Evolutionary conservation across 2,888 invertebrate species (phyloP).

Genomic region (Ceraclea dissimilis): DNA sequence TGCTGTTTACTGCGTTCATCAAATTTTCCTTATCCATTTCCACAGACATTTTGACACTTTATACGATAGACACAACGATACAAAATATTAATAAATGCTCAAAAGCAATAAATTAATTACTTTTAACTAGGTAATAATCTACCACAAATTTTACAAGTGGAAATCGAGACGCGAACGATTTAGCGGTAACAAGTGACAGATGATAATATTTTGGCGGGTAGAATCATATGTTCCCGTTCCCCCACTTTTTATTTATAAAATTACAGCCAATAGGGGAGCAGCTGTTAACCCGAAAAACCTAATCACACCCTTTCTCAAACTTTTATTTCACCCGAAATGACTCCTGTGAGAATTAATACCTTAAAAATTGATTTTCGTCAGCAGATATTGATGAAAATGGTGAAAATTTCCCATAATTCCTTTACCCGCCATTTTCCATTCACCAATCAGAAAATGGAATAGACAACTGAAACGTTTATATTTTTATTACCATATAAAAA

Average conservation of each 20-base stretch:
- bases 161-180: not conserved
- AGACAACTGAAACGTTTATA: not conserved
- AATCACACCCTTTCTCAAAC: not conserved
- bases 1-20: constrained; percentile 36
- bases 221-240: not conserved
- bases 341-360: not conserved
- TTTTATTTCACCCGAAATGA: not conserved
- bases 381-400: not conserved
- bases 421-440: not conserved
- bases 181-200: not conserved
- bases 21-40: constrained; percentile 39
- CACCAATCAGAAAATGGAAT: constrained; percentile 1
- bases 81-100: not conserved
- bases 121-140: too few relatives aligned
- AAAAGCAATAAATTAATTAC: not conserved
- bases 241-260: not conserved
- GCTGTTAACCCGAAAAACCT: not conserved
- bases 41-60: not conserved
- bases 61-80: not conserved
- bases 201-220: not conserved
- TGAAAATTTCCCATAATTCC: not conserved
- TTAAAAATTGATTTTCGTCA: not conserved
- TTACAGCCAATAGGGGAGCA: not conserved
- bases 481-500: too few relatives aligned
- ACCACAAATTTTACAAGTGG: too few relatives aligned